Base-by-base conservation (phyloP, 2,888 invertebrate species). In the Agonopterix subpropinquella region DNA sequence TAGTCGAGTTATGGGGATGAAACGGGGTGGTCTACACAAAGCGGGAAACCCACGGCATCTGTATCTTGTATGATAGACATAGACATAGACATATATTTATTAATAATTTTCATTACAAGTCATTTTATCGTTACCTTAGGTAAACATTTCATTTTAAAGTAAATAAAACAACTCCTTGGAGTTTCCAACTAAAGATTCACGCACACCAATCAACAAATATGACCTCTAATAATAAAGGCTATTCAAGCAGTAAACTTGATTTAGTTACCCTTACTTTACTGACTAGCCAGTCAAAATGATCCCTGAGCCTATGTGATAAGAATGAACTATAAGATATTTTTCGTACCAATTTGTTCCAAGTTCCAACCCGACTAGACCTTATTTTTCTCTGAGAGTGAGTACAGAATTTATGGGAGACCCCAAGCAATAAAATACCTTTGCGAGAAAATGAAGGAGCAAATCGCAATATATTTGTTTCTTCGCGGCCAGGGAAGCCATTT, bases 371-470 rank as follows among this genome's bases (percentile, higher is more conserved):
- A 70, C 67, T 74, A 77, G 78, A 76, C 80, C 80, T 80, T 86
- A 85, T 87, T 86, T 87, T 86, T 85, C 80, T 79, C 78, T 69
- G 77, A 78, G 84, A 83, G 76, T 80, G 84, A 83, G 83, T 78
- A 73, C 70, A 70, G 77, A 88, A 88, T 87, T 87, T 87, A 87
- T 83, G 87, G 72, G 80, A 72, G 80, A 78, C 76, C 84, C 78
- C 77, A 79, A 80, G 86, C 81, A 87, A 87, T 87, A 87, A 88
- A 88, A 86, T 85, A 87, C 86, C 86, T 85, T 46, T 80, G 83
- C 67, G 80, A 80, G 86, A 84, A 85, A 86, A 87, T 87, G 87
- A 86, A 87, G 84, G 85, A 80, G 83, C 81, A 83, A 86, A 86
- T 86, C 83, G 85, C 81, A 80, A 86, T 85, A 83, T 85, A 85